phyloP scores from a whole-genome alignment of 2,888 invertebrate genomes.

The Parnassius apollo region DNA sequence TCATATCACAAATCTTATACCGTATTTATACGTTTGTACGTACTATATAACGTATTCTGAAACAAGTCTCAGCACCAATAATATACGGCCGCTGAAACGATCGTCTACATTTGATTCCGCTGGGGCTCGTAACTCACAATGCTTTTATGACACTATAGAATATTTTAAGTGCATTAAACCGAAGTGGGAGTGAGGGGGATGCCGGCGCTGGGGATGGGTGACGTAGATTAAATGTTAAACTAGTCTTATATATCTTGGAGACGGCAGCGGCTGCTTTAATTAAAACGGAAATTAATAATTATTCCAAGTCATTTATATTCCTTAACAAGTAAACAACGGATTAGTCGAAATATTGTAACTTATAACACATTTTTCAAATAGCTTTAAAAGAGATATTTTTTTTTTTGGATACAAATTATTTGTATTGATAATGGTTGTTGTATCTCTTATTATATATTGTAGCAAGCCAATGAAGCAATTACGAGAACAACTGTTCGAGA shows the following conservation, averaged over 20 bases:
- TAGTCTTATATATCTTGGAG: constrained; percentile 20
- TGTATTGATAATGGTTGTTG: too few species aligned
- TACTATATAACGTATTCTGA: constrained; percentile 18
- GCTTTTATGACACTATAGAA: constrained; percentile 71
- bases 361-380: too few species aligned
- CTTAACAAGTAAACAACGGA: neutral
- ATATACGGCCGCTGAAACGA: constrained; percentile 28
- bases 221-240: constrained; percentile 29
- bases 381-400: too few species aligned
- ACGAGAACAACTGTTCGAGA: too few species aligned
- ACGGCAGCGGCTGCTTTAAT: constrained; percentile 14
- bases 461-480: too few species aligned
- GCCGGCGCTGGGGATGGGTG: constrained; percentile 23
- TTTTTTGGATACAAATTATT: too few species aligned
- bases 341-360: neutral
- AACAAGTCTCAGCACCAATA: constrained; percentile 24
- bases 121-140: constrained; percentile 58
- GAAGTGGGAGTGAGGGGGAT: constrained; percentile 30
- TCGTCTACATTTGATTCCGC: constrained; percentile 38
- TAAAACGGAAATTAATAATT: constrained; percentile 21
- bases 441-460: too few species aligned
- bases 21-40: neutral
- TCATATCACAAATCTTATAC: constrained; percentile 1
- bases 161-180: constrained; percentile 70
- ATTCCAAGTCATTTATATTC: neutral